Conservation (phyloP, 1,140 invertebrate species). For the Diachasma alloeum region DNA sequence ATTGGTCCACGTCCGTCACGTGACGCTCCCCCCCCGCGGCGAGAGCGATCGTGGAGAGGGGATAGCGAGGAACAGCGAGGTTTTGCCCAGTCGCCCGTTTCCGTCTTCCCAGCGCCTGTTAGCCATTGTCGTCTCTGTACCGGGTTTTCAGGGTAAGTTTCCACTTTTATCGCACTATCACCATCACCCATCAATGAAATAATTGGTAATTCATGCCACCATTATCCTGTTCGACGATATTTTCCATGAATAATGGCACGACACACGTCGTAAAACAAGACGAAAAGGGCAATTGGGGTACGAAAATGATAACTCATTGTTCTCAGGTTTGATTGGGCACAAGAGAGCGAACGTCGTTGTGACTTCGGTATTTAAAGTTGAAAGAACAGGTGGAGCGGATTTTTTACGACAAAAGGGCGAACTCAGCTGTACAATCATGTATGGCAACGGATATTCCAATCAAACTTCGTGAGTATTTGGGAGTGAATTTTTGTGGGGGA, state of each 20-base stretch:
- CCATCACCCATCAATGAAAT: background rate
- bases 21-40: background rate
- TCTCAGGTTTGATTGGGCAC: slow-evolving; percentile 52
- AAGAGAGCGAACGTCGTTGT: slow-evolving; percentile 27
- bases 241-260: background rate
- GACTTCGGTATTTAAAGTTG: background rate
- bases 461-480: slow-evolving; percentile 54
- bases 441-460: slow-evolving; percentile 57
- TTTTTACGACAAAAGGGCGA: background rate
- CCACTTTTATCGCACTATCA: background rate
- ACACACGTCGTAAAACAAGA: background rate
- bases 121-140: slow-evolving; percentile 60
- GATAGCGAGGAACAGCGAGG: slow-evolving; percentile 41
- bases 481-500: background rate
- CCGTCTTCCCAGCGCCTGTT: slow-evolving; percentile 60
- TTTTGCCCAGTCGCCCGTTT: slow-evolving; percentile 51
- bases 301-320: slow-evolving; percentile 26
- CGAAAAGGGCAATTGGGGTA: background rate
- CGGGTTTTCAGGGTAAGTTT: slow-evolving; percentile 54
- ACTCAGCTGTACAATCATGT: slow-evolving; percentile 44
- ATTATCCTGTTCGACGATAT: background rate
- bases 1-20: slow-evolving; percentile 34
- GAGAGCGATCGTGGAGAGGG: background rate
- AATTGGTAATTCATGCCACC: background rate
- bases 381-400: background rate